Evolutionary conservation across 2,797 vertebrate species (phyloP).

Genomic region (Brotula barbata): DNA sequence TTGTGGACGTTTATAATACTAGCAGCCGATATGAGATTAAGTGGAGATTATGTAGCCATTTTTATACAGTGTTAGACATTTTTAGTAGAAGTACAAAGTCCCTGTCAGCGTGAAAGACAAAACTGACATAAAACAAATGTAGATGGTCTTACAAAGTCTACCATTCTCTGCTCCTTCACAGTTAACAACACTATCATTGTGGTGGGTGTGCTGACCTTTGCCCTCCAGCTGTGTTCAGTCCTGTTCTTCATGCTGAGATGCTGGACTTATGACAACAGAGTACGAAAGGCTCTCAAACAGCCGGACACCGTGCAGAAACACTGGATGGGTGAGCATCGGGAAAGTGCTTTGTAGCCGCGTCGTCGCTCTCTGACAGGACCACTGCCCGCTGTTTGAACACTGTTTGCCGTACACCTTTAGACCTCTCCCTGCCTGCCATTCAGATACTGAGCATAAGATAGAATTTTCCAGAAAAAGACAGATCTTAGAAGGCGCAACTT

Average conservation of each 20-base stretch:
- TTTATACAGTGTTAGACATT: background rate
- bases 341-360: background rate
- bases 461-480: too few species aligned
- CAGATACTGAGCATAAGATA: too few species aligned
- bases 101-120: too few species aligned
- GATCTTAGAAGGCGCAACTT: too few species aligned
- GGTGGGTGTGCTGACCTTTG: slow-evolving; percentile 69
- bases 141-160: background rate
- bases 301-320: slow-evolving; percentile 19
- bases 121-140: too few species aligned
- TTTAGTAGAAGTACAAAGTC: slow-evolving; percentile 1
- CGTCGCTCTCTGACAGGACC: too few species aligned
- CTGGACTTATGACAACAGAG: slow-evolving; percentile 55
- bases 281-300: slow-evolving; percentile 39
- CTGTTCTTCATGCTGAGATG: slow-evolving; percentile 66
- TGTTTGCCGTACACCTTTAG: too few species aligned
- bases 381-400: too few species aligned
- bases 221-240: slow-evolving; percentile 70
- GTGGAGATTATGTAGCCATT: too few species aligned
- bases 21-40: too few species aligned
- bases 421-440: too few species aligned
- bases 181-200: slow-evolving; percentile 49
- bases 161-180: slow-evolving; percentile 27
- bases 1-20: too few species aligned
- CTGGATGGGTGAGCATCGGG: slow-evolving; percentile 40